Percentiles rank a stretch among this genome's conserved stretches.
Conservation (phyloP, 2,888 invertebrate species). For the Apamea epomidion region DNA sequence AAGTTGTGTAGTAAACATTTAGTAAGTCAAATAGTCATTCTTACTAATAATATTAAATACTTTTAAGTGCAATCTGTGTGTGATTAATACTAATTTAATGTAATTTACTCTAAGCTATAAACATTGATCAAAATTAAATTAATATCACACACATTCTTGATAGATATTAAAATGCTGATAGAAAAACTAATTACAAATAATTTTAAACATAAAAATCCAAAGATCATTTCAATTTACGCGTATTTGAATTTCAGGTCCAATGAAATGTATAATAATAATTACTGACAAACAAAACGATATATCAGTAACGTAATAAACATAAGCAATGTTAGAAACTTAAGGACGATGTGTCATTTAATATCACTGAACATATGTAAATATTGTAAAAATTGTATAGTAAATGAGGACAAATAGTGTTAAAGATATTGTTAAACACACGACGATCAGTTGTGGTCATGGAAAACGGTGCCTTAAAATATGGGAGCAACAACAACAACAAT, state of each 20-base stretch:
- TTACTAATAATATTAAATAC: conserved; percentile 3
- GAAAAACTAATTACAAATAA: background rate
- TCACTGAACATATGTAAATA: conserved; percentile 64
- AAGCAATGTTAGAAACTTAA: conserved; percentile 56
- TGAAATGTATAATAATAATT: conserved; percentile 33
- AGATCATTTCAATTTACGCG: background rate
- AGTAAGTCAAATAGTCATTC: conserved; percentile 30
- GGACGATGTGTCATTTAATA: conserved; percentile 59
- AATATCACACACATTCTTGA: background rate
- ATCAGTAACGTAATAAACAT: conserved; percentile 50
- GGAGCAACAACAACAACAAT: conserved; percentile 90
- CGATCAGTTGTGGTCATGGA: conserved; percentile 89
- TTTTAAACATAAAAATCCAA: conserved; percentile 2
- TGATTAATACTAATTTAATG: conserved; percentile 15
- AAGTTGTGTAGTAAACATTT: conserved; percentile 24
- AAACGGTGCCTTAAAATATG: conserved; percentile 91
- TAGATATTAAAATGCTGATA: background rate
- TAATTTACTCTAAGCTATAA: background rate
- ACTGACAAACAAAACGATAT: conserved; percentile 53
- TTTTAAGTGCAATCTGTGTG: conserved; percentile 2
- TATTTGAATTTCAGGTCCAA: conserved; percentile 53
- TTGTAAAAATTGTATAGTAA: conserved; percentile 67
- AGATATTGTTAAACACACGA: conserved; percentile 80
- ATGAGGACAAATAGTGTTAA: conserved; percentile 77
- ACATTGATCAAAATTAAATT: conserved; percentile 11